These are phyloP conservation scores for Oryzias melastigma DNA, from an alignment of 2,113 vertebrate genomes.

Conservation along the genomic window DNA sequence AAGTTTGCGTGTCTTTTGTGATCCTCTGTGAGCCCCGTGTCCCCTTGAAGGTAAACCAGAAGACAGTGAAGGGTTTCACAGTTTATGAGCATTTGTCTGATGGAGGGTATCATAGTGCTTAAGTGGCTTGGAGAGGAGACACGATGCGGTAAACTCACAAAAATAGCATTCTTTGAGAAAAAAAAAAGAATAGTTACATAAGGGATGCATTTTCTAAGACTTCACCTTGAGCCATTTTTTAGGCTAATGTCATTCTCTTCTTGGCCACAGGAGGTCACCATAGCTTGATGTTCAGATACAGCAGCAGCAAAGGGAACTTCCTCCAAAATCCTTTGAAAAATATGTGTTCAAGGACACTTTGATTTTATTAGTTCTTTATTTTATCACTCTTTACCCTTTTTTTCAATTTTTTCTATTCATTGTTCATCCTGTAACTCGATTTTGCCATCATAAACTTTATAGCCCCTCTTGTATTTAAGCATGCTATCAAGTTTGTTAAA, in stretches of 20 bases:
- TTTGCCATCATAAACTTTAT: too few species aligned
- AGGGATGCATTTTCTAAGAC: slow-evolving; percentile 66
- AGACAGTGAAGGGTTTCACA: neutral
- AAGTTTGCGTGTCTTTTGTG: slow-evolving; percentile 10
- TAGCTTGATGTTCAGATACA: slow-evolving; percentile 17
- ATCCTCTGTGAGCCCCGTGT: slow-evolving; percentile 19
- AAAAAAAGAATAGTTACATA: slow-evolving; percentile 61
- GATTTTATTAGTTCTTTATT: slow-evolving; percentile 9
- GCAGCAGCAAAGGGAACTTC: slow-evolving; percentile 16
- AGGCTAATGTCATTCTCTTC: slow-evolving; percentile 17
- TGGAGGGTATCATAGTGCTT: slow-evolving; percentile 34
- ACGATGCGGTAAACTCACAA: slow-evolving; percentile 64
- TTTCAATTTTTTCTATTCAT: neutral
- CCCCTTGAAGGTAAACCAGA: slow-evolving; percentile 18
- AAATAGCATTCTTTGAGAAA: slow-evolving; percentile 59
- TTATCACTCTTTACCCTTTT: neutral
- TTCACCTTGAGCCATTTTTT: slow-evolving; percentile 70
- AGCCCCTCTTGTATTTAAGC: too few species aligned
- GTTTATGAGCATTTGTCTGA: neutral
- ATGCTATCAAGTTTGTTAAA: too few species aligned
- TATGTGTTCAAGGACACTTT: slow-evolving; percentile 60
- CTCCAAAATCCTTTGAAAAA: slow-evolving; percentile 46
- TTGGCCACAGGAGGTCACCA: slow-evolving; percentile 69
- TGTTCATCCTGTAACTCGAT: neutral
- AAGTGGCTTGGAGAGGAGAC: slow-evolving; percentile 43